Evolutionary conservation across 2,888 invertebrate genomes (phyloP).

Genomic region (Eupithecia inturbata): DNA sequence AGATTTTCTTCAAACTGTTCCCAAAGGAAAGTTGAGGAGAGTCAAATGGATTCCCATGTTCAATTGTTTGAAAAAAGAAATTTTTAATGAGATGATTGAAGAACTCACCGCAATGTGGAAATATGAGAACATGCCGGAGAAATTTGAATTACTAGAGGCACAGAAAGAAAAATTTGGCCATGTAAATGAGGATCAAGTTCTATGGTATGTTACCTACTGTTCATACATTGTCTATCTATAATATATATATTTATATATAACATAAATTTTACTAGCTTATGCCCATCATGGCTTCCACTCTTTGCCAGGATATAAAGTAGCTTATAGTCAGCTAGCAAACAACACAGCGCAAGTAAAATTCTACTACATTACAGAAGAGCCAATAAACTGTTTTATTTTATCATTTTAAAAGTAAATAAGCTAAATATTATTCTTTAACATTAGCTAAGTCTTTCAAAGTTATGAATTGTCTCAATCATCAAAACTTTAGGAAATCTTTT

Average conservation of each 20-base stretch:
- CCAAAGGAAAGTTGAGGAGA: constrained; percentile 69
- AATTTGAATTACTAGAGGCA: constrained; percentile 68
- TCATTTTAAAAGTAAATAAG: no score
- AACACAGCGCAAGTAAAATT: no score
- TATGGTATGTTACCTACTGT: constrained; percentile 57
- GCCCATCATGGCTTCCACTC: background rate
- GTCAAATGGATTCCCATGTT: constrained; percentile 79
- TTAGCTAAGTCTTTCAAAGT: no score
- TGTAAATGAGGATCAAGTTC: constrained; percentile 51
- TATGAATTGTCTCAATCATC: no score
- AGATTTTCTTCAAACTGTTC: constrained; percentile 76
- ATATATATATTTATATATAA: no score
- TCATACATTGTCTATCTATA: background rate
- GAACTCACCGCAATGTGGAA: constrained; percentile 77
- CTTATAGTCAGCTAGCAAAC: no score
- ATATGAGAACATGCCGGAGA: constrained; percentile 73
- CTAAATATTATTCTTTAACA: no score
- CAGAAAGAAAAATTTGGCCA: constrained; percentile 73
- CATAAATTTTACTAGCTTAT: background rate
- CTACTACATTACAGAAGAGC: no score
- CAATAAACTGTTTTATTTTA: no score
- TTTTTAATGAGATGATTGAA: constrained; percentile 73
- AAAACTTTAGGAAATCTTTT: no score
- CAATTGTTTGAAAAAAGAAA: constrained; percentile 72
- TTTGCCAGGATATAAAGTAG: background rate